Conservation (phyloP, 2,113 vertebrate species). For the human region DNA sequence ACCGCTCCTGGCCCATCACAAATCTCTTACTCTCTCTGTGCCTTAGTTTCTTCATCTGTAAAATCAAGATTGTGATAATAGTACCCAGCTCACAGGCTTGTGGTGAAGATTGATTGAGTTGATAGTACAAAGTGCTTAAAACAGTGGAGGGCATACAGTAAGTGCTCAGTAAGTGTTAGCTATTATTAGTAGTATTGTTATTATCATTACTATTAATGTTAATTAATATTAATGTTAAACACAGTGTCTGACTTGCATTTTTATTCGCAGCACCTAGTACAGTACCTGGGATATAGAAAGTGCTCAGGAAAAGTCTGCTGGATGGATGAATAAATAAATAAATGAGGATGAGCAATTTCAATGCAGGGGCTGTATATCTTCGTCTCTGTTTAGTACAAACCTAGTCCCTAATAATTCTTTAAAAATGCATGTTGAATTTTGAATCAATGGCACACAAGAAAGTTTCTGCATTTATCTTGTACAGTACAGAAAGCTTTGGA, state of each 20-base stretch:
- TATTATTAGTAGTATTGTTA: neutral
- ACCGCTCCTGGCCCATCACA: neutral
- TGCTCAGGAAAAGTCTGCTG: neutral
- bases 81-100: neutral
- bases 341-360: neutral
- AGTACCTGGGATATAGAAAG: neutral
- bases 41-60: neutral
- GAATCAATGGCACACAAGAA: neutral
- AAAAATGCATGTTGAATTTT: neutral
- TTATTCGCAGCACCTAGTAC: neutral
- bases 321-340: neutral
- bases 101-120: neutral
- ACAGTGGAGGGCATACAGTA: neutral
- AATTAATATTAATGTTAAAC: neutral
- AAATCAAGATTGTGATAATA: neutral
- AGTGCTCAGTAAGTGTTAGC: neutral
- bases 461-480: neutral
- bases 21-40: neutral
- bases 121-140: neutral
- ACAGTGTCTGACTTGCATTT: neutral
- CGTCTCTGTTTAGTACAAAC: neutral
- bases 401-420: neutral
- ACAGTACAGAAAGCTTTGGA: neutral
- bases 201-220: neutral
- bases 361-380: neutral